phyloP scores from a whole-genome alignment of 2,797 vertebrate genomes.

The Aeoliscus strigatus region DNA sequence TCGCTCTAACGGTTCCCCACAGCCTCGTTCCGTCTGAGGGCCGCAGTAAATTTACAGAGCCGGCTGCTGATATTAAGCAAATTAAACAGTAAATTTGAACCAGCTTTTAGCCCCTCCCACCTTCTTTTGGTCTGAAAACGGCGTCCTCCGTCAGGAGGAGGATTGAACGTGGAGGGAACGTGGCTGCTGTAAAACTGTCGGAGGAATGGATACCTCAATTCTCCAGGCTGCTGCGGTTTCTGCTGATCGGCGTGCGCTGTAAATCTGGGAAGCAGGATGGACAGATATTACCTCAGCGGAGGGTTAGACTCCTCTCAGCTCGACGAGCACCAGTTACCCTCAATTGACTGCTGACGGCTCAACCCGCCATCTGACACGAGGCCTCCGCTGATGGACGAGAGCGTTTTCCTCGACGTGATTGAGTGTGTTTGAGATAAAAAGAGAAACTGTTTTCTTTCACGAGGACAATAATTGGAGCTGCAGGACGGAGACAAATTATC shows the following conservation, averaged over 20 bases:
- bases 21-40: constrained; percentile 54
- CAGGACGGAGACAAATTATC: too few species aligned
- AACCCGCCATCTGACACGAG: too few species aligned
- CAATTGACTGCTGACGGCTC: constrained; percentile 7
- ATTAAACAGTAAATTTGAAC: constrained; percentile 68
- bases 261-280: constrained; percentile 26
- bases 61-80: constrained; percentile 65
- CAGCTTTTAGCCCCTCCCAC: constrained; percentile 15
- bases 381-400: too few species aligned
- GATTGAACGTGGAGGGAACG: constrained; percentile 60
- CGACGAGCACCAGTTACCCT: neutral
- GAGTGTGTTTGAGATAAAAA: too few species aligned
- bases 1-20: constrained; percentile 41
- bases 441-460: too few species aligned
- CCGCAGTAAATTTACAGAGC: constrained; percentile 52
- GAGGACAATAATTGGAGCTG: too few species aligned
- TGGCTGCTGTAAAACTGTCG: constrained; percentile 65
- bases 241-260: constrained; percentile 20
- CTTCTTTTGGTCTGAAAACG: constrained; percentile 25
- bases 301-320: constrained; percentile 1
- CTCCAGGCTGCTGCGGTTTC: constrained; percentile 21
- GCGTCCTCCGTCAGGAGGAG: constrained; percentile 40
- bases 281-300: constrained; percentile 28
- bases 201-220: constrained; percentile 55
- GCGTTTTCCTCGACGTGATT: too few species aligned